Evolutionary conservation across 2,888 invertebrate genomes (phyloP).

Genomic region (Rhagium mordax): DNA sequence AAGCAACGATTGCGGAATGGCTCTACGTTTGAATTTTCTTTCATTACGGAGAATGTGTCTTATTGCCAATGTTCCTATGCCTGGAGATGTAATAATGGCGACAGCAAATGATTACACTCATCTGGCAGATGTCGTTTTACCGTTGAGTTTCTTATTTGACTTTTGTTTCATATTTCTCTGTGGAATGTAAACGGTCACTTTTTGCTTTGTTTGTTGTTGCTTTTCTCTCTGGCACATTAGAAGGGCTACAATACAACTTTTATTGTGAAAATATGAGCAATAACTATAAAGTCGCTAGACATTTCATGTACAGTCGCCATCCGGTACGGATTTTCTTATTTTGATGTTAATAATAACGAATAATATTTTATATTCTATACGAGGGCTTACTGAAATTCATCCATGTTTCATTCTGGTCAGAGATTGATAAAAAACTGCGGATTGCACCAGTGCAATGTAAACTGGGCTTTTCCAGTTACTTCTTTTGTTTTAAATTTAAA

Average conservation of each 20-base stretch:
- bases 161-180: constrained; percentile 1
- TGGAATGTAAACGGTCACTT: constrained; percentile 4
- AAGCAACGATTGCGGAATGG: background rate
- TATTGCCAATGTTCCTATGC: background rate
- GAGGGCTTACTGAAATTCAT: background rate
- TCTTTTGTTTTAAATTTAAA: no score
- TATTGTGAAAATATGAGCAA: constrained; percentile 5
- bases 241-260: background rate
- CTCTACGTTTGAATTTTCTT: background rate
- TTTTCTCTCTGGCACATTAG: background rate
- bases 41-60: background rate
- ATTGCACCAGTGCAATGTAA: no score
- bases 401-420: background rate
- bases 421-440: background rate
- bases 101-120: constrained; percentile 8
- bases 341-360: background rate
- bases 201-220: constrained; percentile 5
- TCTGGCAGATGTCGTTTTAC: constrained; percentile 14
- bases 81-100: constrained; percentile 12
- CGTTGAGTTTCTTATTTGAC: constrained; percentile 5
- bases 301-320: background rate
- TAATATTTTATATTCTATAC: background rate
- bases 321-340: background rate
- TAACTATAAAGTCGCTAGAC: constrained; percentile 4
- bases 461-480: no score